A percentile compares a stretch with the other conserved stretches of the same genome.
Conservation (phyloP, 2,888 invertebrate species). For the Tolmerus cingulatus region DNA sequence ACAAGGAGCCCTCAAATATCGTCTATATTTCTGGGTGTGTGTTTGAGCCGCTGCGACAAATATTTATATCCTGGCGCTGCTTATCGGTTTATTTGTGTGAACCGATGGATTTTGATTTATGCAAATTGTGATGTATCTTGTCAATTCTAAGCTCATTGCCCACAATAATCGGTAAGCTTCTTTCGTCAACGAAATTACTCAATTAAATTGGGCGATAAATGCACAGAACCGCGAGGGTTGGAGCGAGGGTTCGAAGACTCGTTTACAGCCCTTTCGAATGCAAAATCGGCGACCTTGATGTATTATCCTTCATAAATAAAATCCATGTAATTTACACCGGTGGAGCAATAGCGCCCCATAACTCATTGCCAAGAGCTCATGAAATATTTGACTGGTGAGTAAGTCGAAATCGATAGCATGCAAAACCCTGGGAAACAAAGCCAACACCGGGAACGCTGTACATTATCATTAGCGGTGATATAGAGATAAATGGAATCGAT, state of each 20-base stretch:
- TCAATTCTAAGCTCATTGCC: background rate
- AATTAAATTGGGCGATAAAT: slow-evolving; percentile 13
- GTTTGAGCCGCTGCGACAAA: background rate
- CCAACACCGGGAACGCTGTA: background rate
- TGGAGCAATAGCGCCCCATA: background rate
- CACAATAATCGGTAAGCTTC: background rate
- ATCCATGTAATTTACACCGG: background rate
- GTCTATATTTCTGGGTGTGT: background rate
- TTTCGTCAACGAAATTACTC: slow-evolving; percentile 11
- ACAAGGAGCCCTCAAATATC: background rate
- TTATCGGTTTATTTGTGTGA: background rate
- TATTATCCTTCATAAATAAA: slow-evolving; percentile 20
- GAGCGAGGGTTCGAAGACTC: background rate
- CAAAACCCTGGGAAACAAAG: background rate
- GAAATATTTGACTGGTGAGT: background rate
- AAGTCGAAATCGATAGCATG: slow-evolving; percentile 6
- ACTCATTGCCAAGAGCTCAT: slow-evolving; percentile 14
- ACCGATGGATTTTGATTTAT: slow-evolving; percentile 13
- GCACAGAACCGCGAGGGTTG: background rate
- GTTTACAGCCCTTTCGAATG: background rate
- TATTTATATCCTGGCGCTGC: background rate
- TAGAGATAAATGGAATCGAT: background rate
- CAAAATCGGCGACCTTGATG: background rate
- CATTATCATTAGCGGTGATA: slow-evolving; percentile 7
- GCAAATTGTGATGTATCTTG: slow-evolving; percentile 18